Conservation (phyloP, 2,113 vertebrate species). For the Sterna hirundo region DNA sequence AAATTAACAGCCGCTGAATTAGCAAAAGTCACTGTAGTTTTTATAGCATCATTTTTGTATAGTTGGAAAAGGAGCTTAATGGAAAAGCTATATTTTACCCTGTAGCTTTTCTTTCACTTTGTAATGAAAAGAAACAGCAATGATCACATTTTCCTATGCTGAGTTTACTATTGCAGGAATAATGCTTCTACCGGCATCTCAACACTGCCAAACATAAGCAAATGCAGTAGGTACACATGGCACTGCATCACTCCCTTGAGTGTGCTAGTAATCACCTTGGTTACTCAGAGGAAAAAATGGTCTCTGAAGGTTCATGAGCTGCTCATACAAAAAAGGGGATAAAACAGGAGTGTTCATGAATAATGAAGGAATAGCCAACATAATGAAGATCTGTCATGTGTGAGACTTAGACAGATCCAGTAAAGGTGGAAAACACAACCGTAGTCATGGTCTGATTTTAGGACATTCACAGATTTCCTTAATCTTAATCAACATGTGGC, state of each 20-base stretch:
- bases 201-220: neutral
- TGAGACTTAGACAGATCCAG: neutral
- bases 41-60: neutral
- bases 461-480: neutral
- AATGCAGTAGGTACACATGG: neutral
- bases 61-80: neutral
- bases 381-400: neutral
- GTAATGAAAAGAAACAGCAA: neutral
- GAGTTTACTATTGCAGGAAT: neutral
- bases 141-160: neutral
- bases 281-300: neutral
- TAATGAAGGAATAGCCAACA: neutral
- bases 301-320: neutral
- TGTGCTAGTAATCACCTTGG: neutral
- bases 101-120: neutral
- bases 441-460: neutral
- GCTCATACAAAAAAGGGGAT: neutral
- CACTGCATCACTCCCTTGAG: neutral
- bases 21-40: neutral
- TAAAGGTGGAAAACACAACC: neutral
- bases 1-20: slow-evolving; percentile 11
- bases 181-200: neutral
- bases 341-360: neutral
- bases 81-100: neutral
- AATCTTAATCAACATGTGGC: neutral